Evolutionary conservation across 2,113 vertebrate genomes (phyloP).

Genomic region (Sinocyclocheilus anshuiensis): DNA sequence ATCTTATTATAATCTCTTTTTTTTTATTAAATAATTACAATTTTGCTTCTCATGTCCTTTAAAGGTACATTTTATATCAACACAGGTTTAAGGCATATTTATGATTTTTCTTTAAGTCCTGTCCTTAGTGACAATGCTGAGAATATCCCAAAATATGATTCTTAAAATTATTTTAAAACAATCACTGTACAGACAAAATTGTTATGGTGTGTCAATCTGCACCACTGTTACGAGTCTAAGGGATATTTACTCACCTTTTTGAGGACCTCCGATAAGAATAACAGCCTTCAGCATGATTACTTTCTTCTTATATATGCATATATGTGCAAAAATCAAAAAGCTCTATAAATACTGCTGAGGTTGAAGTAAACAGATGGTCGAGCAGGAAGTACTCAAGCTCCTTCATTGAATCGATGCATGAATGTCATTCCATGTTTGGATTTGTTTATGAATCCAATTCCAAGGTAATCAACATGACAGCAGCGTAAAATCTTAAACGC

Average conservation of each 20-base stretch:
- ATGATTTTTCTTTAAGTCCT: too few species aligned
- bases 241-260: slow-evolving; percentile 84
- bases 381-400: background rate
- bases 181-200: too few species aligned
- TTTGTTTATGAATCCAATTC: too few species aligned
- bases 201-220: too few species aligned
- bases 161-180: background rate
- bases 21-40: background rate
- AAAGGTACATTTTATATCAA: background rate
- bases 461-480: background rate
- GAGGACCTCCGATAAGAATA: slow-evolving; percentile 93
- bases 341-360: background rate
- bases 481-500: background rate
- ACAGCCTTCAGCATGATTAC: slow-evolving; percentile 89
- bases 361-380: background rate
- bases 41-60: background rate
- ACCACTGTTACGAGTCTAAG: background rate
- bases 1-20: too few species aligned
- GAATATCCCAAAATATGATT: background rate
- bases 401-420: background rate
- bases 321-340: background rate
- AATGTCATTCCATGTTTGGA: background rate
- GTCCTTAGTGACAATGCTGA: background rate
- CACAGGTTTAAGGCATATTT: too few species aligned
- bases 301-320: background rate